phyloP scores from a whole-genome alignment of 1,140 invertebrate genomes.

The Drusus annulatus region DNA sequence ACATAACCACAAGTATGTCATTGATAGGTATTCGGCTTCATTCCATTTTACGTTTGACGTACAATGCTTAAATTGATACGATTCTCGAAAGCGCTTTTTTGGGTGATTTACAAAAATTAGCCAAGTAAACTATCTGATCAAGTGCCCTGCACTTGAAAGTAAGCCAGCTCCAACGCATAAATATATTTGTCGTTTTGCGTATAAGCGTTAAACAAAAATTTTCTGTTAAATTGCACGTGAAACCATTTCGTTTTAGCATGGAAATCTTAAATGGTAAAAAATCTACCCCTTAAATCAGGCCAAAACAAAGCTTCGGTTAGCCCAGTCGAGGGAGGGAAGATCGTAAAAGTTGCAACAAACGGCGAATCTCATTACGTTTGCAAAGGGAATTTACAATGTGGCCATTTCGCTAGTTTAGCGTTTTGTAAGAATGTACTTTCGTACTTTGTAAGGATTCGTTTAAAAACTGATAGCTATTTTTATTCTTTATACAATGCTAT shows the following conservation, averaged over 20 bases:
- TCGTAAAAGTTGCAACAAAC: slow-evolving; percentile 55
- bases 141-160: too few species aligned
- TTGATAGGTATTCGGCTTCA: too few species aligned
- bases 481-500: too few species aligned
- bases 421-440: neutral
- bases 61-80: too few species aligned
- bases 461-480: too few species aligned
- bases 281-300: slow-evolving; percentile 39
- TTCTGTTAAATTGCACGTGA: slow-evolving; percentile 59
- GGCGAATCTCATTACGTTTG: slow-evolving; percentile 53
- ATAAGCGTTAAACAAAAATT: slow-evolving; percentile 49
- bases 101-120: too few species aligned
- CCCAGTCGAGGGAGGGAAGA: slow-evolving; percentile 47
- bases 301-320: slow-evolving; percentile 51
- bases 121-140: too few species aligned
- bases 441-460: too few species aligned
- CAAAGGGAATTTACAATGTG: slow-evolving; percentile 35
- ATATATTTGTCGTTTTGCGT: slow-evolving; percentile 18
- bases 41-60: too few species aligned
- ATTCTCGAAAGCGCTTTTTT: too few species aligned
- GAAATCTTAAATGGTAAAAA: slow-evolving; percentile 57
- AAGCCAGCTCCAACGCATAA: slow-evolving; percentile 3
- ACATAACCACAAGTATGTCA: too few species aligned
- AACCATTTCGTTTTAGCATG: slow-evolving; percentile 54
- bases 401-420: slow-evolving; percentile 36